Conservation (phyloP, 1,140 invertebrate genomes). For the Pachyrhynchus sulphureomaculatus region DNA sequence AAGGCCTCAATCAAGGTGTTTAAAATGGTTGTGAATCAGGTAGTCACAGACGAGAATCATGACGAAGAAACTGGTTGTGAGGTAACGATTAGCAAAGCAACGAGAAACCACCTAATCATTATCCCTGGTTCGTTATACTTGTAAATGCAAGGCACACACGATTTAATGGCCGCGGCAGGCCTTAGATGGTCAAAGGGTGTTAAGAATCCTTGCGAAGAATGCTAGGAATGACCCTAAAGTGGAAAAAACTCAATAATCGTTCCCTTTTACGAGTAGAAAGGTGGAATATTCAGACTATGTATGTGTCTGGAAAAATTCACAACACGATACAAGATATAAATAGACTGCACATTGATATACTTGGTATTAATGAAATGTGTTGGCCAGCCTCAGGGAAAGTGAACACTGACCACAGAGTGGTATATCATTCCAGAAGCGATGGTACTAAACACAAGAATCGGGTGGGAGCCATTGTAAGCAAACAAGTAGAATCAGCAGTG, state of each 20-base stretch:
- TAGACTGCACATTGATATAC: constrained; percentile 13
- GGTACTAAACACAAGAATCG: constrained; percentile 12
- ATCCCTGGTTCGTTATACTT: too few relatives aligned
- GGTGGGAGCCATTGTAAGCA: constrained; percentile 24
- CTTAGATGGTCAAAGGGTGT: too few relatives aligned
- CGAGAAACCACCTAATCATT: too few relatives aligned
- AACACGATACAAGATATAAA: constrained; percentile 26
- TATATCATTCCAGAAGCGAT: constrained; percentile 13
- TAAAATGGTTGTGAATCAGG: too few relatives aligned
- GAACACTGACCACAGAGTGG: neutral
- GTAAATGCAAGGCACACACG: too few relatives aligned
- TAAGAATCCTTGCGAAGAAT: too few relatives aligned
- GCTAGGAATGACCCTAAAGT: neutral
- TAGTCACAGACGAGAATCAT: too few relatives aligned
- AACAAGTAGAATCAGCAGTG: neutral
- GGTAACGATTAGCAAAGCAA: too few relatives aligned
- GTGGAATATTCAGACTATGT: constrained; percentile 12
- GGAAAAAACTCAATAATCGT: neutral
- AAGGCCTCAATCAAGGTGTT: too few relatives aligned
- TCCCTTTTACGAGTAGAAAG: constrained; percentile 1
- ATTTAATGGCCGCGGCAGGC: too few relatives aligned
- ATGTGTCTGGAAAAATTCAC: constrained; percentile 8
- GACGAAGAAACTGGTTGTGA: too few relatives aligned
- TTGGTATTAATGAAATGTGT: constrained; percentile 13
- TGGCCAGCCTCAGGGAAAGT: constrained; percentile 3